Evolutionary conservation across 2,113 vertebrate genomes (phyloP).

Genomic region (Sinocyclocheilus grahami): DNA sequence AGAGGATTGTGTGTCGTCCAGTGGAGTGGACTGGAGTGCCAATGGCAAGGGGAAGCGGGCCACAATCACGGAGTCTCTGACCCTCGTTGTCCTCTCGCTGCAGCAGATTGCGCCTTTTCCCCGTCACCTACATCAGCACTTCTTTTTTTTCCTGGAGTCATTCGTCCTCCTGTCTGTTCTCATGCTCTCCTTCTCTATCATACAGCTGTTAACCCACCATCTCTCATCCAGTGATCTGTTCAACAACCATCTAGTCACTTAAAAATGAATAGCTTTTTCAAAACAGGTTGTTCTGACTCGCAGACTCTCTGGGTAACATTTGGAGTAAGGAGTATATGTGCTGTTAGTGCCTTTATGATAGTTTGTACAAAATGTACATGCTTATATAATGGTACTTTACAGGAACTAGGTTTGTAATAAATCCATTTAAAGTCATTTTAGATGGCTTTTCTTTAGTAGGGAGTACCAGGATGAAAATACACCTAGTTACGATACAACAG

Average conservation of each 20-base stretch:
- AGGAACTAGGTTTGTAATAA: constrained; percentile 13
- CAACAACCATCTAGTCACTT: not conserved
- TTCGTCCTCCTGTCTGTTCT: not conserved
- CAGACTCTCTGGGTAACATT: not conserved
- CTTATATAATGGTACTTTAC: not conserved
- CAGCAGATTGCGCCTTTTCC: constrained; percentile 69
- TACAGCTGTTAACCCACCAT: not conserved
- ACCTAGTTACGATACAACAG: not conserved
- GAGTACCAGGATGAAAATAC: constrained; percentile 1
- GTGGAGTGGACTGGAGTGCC: constrained; percentile 39
- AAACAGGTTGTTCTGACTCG: no score
- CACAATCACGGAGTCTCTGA: constrained; percentile 48
- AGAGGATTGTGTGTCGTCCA: constrained; percentile 38
- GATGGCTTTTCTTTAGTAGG: not conserved
- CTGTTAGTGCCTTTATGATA: not conserved
- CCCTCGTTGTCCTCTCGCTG: constrained; percentile 56
- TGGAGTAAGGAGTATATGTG: not conserved
- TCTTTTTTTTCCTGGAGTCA: constrained; percentile 25
- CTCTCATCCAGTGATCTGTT: constrained; percentile 1
- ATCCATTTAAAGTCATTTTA: not conserved
- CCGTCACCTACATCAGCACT: constrained; percentile 69
- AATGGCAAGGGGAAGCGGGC: not conserved
- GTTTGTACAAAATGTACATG: constrained; percentile 4
- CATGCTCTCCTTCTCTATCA: not conserved
- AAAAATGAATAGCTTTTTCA: not conserved